These are phyloP conservation scores for Python bivittatus DNA, from an alignment of 2,113 vertebrate species.

Conservation along the genomic window DNA sequence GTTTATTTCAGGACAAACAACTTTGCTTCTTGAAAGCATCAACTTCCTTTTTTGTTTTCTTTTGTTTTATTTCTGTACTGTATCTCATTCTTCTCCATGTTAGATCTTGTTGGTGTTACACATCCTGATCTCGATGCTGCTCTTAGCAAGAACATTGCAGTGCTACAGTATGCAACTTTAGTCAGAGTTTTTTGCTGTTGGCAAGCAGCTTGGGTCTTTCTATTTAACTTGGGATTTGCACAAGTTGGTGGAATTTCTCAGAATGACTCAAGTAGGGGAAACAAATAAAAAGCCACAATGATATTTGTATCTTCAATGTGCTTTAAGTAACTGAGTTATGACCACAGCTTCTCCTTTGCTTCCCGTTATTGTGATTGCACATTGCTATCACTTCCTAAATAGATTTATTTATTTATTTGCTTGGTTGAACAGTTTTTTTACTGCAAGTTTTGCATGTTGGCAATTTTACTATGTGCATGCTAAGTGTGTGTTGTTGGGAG, in stretches of 20 bases:
- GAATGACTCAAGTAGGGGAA: slow-evolving; percentile 75
- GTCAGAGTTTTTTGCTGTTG: slow-evolving; percentile 21
- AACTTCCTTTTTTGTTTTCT: slow-evolving; percentile 50
- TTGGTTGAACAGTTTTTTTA: slow-evolving; percentile 61
- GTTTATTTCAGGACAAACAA: slow-evolving; percentile 48
- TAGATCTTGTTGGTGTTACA: slow-evolving; percentile 27
- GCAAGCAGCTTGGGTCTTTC: slow-evolving; percentile 30
- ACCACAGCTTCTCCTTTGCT: slow-evolving; percentile 82
- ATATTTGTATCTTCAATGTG: slow-evolving; percentile 86
- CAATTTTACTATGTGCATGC: neutral
- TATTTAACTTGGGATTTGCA: slow-evolving; percentile 67
- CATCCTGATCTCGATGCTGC: slow-evolving; percentile 11
- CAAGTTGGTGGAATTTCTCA: slow-evolving; percentile 75
- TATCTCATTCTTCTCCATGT: slow-evolving; percentile 22
- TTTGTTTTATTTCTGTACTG: slow-evolving; percentile 41
- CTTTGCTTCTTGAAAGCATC: slow-evolving; percentile 41
- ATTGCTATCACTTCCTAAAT: slow-evolving; percentile 91
- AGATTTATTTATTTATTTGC: slow-evolving; percentile 81
- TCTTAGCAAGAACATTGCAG: slow-evolving; percentile 36
- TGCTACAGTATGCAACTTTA: neutral
- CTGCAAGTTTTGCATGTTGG: slow-evolving; percentile 55
- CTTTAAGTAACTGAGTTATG: slow-evolving; percentile 91
- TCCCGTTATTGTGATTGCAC: slow-evolving; percentile 91
- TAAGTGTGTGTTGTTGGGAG: neutral
- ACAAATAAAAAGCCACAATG: slow-evolving; percentile 82